These are phyloP conservation scores for Rhynchotus rufescens DNA, from an alignment of 2,797 vertebrate genomes.

Conservation along the genomic window DNA sequence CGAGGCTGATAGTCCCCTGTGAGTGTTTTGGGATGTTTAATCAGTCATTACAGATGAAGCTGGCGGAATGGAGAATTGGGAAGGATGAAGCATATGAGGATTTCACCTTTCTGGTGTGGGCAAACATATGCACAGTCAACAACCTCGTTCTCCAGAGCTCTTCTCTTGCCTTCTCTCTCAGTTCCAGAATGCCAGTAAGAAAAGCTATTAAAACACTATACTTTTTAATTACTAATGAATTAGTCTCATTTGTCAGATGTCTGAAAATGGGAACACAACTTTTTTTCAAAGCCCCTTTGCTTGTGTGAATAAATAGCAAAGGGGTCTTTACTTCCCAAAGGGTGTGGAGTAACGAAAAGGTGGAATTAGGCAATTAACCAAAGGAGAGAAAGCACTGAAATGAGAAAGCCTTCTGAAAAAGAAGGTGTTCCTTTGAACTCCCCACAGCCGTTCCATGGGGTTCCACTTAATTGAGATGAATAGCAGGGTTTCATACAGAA, in stretches of 20 bases:
- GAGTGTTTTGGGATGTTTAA: not conserved
- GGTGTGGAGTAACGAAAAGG: conserved; percentile 51
- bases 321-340: conserved; percentile 48
- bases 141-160: not conserved
- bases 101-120: conserved; percentile 13
- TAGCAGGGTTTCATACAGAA: conserved; percentile 9
- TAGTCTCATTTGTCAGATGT: conserved; percentile 59
- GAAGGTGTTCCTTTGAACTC: conserved; percentile 43
- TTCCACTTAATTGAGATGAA: conserved; percentile 64
- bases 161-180: not conserved
- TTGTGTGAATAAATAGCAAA: conserved; percentile 68
- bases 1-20: not conserved
- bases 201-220: conserved; percentile 27
- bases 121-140: not conserved
- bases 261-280: conserved; percentile 54
- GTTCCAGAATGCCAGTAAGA: conserved; percentile 9
- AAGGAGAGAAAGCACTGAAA: conserved; percentile 57
- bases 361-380: conserved; percentile 70
- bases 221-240: conserved; percentile 66
- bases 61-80: not conserved
- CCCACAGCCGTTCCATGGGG: conserved; percentile 53
- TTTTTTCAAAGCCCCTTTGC: conserved; percentile 48
- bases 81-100: not conserved
- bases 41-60: not conserved
- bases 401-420: conserved; percentile 28